These are phyloP conservation scores for Drosophila prostipennis DNA, from an alignment of 2,888 invertebrate species.

Conservation along the genomic window DNA sequence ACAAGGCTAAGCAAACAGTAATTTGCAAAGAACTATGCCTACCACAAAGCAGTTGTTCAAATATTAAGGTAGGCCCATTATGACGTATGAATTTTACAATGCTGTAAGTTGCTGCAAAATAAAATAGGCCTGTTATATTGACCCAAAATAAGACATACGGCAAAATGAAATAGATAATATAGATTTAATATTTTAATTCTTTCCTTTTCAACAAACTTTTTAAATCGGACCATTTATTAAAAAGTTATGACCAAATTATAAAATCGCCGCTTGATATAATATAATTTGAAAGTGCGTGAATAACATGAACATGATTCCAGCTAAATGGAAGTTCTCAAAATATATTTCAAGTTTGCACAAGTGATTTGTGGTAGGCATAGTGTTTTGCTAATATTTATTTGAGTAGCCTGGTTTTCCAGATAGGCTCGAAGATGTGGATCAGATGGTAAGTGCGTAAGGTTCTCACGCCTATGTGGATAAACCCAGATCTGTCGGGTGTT, in stretches of 20 bases:
- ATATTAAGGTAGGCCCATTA: no score
- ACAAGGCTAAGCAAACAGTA: conserved; percentile 3
- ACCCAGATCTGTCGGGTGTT: not conserved
- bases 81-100: no score
- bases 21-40: conserved; percentile 9
- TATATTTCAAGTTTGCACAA: conserved; percentile 14
- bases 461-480: conserved; percentile 11
- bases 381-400: conserved; percentile 8
- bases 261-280: no score
- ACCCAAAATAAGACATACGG: no score
- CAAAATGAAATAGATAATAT: no score
- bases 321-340: not conserved
- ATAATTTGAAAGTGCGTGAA: not conserved
- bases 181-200: no score
- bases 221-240: no score
- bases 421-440: not conserved
- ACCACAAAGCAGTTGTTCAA: conserved; percentile 7
- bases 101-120: no score
- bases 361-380: not conserved
- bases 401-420: not conserved
- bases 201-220: no score
- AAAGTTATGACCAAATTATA: no score
- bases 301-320: not conserved
- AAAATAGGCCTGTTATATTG: no score
- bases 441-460: conserved; percentile 1